Evolutionary conservation across 2,888 invertebrate species (phyloP), one percentile per base, ranked within the genome.

Genomic region (Epinotia nisella): DNA sequence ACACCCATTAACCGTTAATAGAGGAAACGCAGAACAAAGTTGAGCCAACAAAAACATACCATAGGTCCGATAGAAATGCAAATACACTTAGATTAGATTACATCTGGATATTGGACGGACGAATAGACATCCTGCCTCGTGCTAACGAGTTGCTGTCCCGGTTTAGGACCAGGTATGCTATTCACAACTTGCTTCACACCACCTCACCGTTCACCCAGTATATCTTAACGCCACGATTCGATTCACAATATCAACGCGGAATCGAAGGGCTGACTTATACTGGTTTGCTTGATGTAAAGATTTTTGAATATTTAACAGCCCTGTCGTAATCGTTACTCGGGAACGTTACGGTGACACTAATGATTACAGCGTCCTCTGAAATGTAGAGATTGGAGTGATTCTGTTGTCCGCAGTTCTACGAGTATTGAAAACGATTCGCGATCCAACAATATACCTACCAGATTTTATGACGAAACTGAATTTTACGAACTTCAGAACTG

Each of bases 81-180:
- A 72, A 72, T 72, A 72, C n/a, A n/a, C n/a, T n/a, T 58, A 72
- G 72, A 72, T 72, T 68, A 72, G 72, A 72, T 72, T 72, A 62
- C 62, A 72, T 68, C 72, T 72, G 51, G 68, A 35, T 60, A 68
- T 35, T 49, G 62, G 49, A 70, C 69, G 59, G 53, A 56, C 61
- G 68, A 35, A 68, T 24, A 58, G 70, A 49, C 72, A 61, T 56
- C 61, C 62, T 56, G 71, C 71, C 55, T 55, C 55, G 49, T 58
- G 72, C 49, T 67, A 68, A 61, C 68, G 72, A 68, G 72, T 11
- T 35, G 15, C 15, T 17, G 35, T 39, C 45, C 55, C 56, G 62
- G 45, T 68, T 61, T 62, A 61, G 24, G 53, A 49, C 49, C n/a
- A n/a, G n/a, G 15, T 5, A 49, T 49, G 49, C 1, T n/a, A 49